phyloP scores from a whole-genome alignment of 2,888 invertebrate species.

The Nymphalis urticae region DNA sequence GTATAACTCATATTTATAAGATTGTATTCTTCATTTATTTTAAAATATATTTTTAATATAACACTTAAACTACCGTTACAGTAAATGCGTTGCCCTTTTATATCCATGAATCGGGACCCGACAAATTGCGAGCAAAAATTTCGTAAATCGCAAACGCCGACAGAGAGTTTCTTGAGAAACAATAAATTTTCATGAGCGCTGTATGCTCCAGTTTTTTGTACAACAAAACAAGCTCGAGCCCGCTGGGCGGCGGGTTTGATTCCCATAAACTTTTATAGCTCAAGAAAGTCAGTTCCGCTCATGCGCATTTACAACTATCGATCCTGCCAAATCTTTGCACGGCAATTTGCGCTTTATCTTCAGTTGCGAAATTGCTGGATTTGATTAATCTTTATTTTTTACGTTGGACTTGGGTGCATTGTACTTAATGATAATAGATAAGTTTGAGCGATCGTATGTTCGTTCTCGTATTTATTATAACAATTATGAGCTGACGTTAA shows the following conservation, averaged over 20 bases:
- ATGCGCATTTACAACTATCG: not conserved
- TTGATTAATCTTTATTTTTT: not conserved
- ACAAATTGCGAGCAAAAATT: constrained; percentile 58
- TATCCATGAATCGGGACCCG: constrained; percentile 45
- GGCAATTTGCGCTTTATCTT: constrained; percentile 3
- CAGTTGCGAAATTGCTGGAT: not conserved
- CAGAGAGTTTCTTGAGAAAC: constrained; percentile 55
- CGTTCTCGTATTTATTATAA: not conserved
- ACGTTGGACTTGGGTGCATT: not conserved
- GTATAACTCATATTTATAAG: not conserved
- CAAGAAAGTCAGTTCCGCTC: constrained; percentile 45
- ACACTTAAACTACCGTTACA: constrained; percentile 7
- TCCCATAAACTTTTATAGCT: constrained; percentile 62
- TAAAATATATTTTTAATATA: not conserved
- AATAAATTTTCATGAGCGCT: constrained; percentile 69
- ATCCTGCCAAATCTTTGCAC: constrained; percentile 7
- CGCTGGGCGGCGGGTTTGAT: constrained; percentile 52
- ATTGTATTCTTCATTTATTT: not conserved
- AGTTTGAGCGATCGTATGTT: not conserved
- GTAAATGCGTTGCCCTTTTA: constrained; percentile 1
- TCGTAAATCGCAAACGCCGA: constrained; percentile 47
- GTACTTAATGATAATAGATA: constrained; percentile 11
- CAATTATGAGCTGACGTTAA: not conserved
- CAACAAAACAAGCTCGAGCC: constrained; percentile 41
- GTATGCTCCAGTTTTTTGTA: constrained; percentile 66